phyloP scores from a whole-genome alignment of 2,113 vertebrate genomes.

The Burhinus oedicnemus region DNA sequence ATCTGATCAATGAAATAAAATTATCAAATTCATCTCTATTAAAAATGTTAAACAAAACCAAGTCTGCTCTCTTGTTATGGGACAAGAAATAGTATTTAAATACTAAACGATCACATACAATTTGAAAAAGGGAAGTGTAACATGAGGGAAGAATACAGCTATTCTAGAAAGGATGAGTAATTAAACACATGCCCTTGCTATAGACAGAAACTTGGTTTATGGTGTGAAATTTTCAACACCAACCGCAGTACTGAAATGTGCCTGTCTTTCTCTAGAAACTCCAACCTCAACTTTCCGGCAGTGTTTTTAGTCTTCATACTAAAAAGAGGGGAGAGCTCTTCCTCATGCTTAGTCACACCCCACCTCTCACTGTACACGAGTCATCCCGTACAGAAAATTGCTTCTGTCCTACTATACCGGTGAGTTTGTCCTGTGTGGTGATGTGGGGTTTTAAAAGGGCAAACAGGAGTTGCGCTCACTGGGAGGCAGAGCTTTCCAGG shows the following conservation, averaged over 20 bases:
- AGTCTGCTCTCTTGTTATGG: neutral
- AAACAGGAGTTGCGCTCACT: rapidly evolving
- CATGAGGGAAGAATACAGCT: neutral
- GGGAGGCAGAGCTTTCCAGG: neutral
- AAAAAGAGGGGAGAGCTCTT: neutral
- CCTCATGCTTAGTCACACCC: neutral
- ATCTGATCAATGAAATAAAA: neutral
- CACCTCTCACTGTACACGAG: rapidly evolving
- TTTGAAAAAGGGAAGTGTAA: neutral
- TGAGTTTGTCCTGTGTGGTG: neutral
- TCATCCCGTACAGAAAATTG: neutral
- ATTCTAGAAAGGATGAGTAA: neutral
- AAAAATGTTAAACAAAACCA: neutral
- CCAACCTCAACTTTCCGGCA: neutral
- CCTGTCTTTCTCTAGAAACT: neutral
- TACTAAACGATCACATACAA: neutral
- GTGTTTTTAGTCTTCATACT: neutral
- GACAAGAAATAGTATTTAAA: neutral
- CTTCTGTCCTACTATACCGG: rapidly evolving
- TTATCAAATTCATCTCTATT: neutral
- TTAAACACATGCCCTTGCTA: neutral
- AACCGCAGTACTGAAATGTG: neutral
- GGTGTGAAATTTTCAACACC: neutral
- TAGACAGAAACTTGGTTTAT: neutral
- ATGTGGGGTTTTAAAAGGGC: neutral